Base-by-base conservation (phyloP, 2,888 invertebrate genomes). In the Oscheius onirici region DNA sequence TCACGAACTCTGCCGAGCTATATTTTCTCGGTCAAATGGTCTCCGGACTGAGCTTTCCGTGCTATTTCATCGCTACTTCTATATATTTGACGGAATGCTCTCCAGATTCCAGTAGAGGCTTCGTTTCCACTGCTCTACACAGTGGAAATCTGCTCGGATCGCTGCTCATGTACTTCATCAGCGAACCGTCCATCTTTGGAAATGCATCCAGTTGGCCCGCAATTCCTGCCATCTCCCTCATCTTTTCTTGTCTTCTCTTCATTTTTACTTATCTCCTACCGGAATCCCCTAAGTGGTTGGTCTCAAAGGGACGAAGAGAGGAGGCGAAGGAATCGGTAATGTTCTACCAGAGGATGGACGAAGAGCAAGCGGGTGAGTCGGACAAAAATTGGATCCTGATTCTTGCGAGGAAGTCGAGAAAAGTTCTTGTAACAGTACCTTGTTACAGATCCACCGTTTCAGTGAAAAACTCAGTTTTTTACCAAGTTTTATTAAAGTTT, bases 241-340 rank as follows among this genome's bases (percentile, higher is more conserved):
- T 76, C 34, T 70, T 78, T 44, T 73, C 71, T 2, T 15, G 67
- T 11, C 20, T 73, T 1, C 44, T 68, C 17, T 77, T 74, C 34
- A 24, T 69, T 1, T 28, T 69, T 44, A 66, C 75, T 0, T 28
- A 28, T 1, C 52, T 68, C 3, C 46, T 79, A 20, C 76, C 75
- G n/a, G 79, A 79, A 13, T 79, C 79, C 46, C 79, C 79, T 10
- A 75, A 75, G 71, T 79, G 79, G 79, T 67, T 79, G 2, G 65
- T 75, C 0, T 43, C 69, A 20, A 72, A 73, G 34, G 72, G 69
- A 22, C 24, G 65, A 51, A 52, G 65, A 43, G 75, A 77, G 41
- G 75, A 76, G 49, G 79, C 79, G 1, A 60, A 44, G 8, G 28
- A 34, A 28, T 34, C 79, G 1, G 67, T 75, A 3, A 40, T 51